Conservation (phyloP, 2,888 invertebrate genomes). For the Ctenicera cuprea region DNA sequence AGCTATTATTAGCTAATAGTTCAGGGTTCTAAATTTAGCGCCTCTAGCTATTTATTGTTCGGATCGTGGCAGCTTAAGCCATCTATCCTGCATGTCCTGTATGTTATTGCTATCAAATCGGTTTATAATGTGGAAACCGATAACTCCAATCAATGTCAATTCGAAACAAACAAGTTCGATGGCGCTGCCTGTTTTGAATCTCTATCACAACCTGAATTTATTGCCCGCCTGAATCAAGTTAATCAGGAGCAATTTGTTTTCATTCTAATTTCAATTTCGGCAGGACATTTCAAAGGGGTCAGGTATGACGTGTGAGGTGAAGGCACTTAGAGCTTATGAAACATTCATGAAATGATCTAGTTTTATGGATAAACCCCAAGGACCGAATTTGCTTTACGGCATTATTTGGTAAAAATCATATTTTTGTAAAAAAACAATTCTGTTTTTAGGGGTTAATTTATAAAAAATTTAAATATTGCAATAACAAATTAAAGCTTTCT, state of each 20-base stretch:
- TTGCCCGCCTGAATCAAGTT: background rate
- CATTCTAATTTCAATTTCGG: background rate
- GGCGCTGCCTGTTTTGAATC: slow-evolving; percentile 34
- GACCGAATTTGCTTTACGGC: too few relatives aligned
- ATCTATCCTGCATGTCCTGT: slow-evolving; percentile 13
- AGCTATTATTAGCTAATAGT: background rate
- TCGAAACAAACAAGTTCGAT: slow-evolving; percentile 28
- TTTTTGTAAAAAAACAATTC: too few relatives aligned
- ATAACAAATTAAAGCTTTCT: too few relatives aligned
- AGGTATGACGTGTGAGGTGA: background rate
- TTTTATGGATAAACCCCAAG: background rate
- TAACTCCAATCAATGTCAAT: slow-evolving; percentile 28
- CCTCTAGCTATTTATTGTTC: slow-evolving; percentile 1
- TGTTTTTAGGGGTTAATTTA: too few relatives aligned
- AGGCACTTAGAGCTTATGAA: background rate
- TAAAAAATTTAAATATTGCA: too few relatives aligned
- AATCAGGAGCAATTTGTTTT: background rate
- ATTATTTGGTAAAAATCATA: too few relatives aligned
- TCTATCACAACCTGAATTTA: slow-evolving; percentile 1
- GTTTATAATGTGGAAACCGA: slow-evolving; percentile 19
- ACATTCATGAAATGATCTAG: slow-evolving; percentile 2
- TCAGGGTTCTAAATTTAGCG: background rate
- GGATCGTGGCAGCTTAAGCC: background rate
- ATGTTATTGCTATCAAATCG: slow-evolving; percentile 15
- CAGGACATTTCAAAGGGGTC: background rate